phyloP scores from a whole-genome alignment of 2,113 vertebrate species.

The Caloenas nicobarica region DNA sequence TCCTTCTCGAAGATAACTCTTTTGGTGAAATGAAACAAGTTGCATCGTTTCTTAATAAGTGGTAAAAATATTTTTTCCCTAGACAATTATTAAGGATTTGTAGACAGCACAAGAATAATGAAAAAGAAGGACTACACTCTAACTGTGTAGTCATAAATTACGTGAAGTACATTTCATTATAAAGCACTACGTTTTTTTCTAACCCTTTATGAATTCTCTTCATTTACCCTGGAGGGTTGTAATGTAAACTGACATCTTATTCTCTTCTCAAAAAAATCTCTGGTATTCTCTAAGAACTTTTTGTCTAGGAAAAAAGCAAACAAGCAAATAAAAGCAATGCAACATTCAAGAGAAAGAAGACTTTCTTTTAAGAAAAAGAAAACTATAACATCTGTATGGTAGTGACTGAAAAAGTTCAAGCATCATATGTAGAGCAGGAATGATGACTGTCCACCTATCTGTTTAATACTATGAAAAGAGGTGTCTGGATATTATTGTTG shows the following conservation, averaged over 20 bases:
- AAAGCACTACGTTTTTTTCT: slow-evolving; percentile 69
- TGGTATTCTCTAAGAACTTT: slow-evolving; percentile 51
- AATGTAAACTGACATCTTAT: slow-evolving; percentile 80
- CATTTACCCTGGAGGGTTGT: slow-evolving; percentile 69
- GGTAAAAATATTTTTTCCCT: slow-evolving; percentile 48
- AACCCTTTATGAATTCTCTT: slow-evolving; percentile 74
- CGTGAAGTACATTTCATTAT: slow-evolving; percentile 75
- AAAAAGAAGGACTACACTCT: slow-evolving; percentile 57
- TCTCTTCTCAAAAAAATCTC: slow-evolving; percentile 67
- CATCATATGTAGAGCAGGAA: neutral
- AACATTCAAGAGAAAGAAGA: neutral
- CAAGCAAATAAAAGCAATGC: slow-evolving; percentile 49
- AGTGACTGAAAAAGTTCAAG: slow-evolving; percentile 19
- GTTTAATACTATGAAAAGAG: neutral
- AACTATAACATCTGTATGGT: neutral
- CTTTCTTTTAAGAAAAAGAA: neutral
- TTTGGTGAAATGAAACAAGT: slow-evolving; percentile 5
- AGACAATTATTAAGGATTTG: slow-evolving; percentile 65
- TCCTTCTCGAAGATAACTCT: neutral
- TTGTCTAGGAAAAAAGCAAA: neutral
- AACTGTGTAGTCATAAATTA: slow-evolving; percentile 76
- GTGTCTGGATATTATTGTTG: neutral
- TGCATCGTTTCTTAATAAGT: slow-evolving; percentile 56
- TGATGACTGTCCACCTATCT: too few species aligned
- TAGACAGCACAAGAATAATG: neutral